Percentiles rank a stretch among this genome's conserved stretches.
These are phyloP conservation scores for Drosophila melanocephala DNA, from an alignment of 2,888 invertebrate species.

Conservation along the genomic window DNA sequence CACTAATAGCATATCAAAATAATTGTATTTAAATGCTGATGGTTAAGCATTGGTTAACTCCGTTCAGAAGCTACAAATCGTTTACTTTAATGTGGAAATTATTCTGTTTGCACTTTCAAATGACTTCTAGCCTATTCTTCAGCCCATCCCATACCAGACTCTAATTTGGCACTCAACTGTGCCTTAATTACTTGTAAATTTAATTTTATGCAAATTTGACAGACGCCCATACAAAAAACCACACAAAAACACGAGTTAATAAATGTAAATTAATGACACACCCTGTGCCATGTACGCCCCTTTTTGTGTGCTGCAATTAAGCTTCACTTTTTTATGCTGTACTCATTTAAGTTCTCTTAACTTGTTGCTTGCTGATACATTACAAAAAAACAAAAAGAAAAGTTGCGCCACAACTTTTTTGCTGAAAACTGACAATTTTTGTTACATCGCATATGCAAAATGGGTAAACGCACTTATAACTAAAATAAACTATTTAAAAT, in stretches of 20 bases:
- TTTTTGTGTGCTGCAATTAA: constrained; percentile 44
- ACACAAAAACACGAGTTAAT: constrained; percentile 76
- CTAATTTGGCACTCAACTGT: constrained; percentile 16
- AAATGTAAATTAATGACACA: constrained; percentile 80
- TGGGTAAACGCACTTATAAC: constrained; percentile 55
- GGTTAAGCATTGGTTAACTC: background rate
- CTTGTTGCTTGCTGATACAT: constrained; percentile 55
- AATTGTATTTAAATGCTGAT: background rate
- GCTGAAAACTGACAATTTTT: constrained; percentile 14
- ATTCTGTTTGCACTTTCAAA: background rate
- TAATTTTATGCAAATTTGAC: constrained; percentile 58
- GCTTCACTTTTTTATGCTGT: constrained; percentile 9
- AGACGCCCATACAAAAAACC: constrained; percentile 11
- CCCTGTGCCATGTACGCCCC: constrained; percentile 25
- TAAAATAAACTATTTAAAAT: constrained; percentile 42
- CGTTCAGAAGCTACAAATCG: background rate
- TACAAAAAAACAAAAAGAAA: constrained; percentile 30
- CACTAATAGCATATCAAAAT: background rate
- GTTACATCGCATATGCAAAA: constrained; percentile 60
- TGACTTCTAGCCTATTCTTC: background rate
- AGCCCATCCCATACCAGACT: background rate
- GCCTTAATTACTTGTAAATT: constrained; percentile 51
- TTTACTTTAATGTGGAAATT: background rate
- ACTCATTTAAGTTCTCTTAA: constrained; percentile 32
- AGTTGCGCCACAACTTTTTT: constrained; percentile 27